Evolutionary conservation across 2,888 invertebrate species (phyloP).

Genomic region (Meteorus colon): DNA sequence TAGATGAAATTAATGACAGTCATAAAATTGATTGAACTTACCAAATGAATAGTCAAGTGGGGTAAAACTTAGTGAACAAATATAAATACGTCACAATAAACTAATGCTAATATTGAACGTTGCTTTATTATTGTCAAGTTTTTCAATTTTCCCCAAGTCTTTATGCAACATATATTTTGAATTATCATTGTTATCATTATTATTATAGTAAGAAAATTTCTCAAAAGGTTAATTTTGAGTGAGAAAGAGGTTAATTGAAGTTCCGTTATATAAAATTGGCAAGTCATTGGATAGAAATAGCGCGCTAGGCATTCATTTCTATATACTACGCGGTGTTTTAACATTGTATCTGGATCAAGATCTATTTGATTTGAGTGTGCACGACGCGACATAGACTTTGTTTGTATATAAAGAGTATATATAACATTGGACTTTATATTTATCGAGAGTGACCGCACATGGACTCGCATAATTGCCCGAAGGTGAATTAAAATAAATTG

Average conservation of each 20-base stretch:
- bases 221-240: conserved; percentile 22
- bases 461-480: conserved; percentile 1
- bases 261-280: conserved; percentile 19
- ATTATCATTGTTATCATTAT: conserved; percentile 14
- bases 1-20: no score
- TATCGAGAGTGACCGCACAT: conserved; percentile 11
- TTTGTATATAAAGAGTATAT: conserved; percentile 1
- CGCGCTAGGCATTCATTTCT: background rate
- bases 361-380: conserved; percentile 19
- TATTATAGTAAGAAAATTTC: conserved; percentile 11
- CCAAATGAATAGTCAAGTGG: no score
- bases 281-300: conserved; percentile 20
- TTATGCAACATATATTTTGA: background rate
- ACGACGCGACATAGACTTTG: conserved; percentile 25
- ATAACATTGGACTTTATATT: background rate
- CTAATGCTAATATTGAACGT: no score
- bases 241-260: conserved; percentile 36
- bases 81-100: no score
- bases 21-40: no score
- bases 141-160: background rate
- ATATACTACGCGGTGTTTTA: conserved; percentile 14
- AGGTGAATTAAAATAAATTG: conserved; percentile 30
- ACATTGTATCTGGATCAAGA: conserved; percentile 39
- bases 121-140: no score
- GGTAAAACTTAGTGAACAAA: no score